Percentiles rank a stretch among this genome's conserved stretches.
Conservation (phyloP, 2,797 vertebrate genomes). For the Premnoplex brunnescens region DNA sequence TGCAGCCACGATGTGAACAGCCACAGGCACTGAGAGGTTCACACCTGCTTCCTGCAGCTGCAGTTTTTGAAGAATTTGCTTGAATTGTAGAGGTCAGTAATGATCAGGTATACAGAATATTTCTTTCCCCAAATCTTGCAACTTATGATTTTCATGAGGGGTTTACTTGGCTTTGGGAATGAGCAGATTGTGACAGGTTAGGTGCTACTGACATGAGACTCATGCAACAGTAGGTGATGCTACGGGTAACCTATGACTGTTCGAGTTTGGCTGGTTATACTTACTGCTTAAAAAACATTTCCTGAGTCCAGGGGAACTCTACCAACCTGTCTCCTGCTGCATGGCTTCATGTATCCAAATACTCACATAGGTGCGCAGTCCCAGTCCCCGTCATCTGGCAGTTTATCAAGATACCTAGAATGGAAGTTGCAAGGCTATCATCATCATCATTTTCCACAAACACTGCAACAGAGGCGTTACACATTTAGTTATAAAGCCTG, state of each 20-base stretch:
- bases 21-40: background rate
- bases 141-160: background rate
- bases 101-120: background rate
- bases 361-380: background rate
- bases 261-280: background rate
- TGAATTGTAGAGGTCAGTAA: background rate
- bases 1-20: background rate
- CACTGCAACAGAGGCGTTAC: background rate
- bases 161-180: background rate
- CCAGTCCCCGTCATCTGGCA: background rate
- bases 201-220: accelerated
- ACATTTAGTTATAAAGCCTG: background rate
- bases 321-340: background rate
- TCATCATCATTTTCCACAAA: background rate
- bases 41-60: background rate
- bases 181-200: background rate
- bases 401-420: background rate
- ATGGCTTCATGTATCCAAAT: background rate
- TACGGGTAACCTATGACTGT: background rate
- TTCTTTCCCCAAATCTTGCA: background rate
- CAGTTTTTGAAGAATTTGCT: background rate
- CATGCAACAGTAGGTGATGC: background rate
- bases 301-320: background rate
- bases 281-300: background rate
- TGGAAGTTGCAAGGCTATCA: background rate